Evolutionary conservation across 2,888 invertebrate genomes (phyloP), one percentile per base, ranked within the genome.

Genomic region (Meteorus colon): DNA sequence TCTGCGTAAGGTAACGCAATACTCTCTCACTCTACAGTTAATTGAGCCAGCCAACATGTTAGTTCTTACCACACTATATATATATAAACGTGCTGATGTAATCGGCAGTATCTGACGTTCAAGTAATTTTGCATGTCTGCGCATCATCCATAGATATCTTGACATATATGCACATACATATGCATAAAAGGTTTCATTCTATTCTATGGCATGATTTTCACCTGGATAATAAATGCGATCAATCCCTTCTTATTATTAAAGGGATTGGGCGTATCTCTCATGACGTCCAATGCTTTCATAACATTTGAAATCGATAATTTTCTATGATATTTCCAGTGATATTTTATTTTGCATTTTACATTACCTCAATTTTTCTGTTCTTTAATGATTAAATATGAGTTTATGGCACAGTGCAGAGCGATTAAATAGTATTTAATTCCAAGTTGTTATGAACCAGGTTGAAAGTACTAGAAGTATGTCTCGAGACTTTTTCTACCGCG

Each of bases 1-100:
- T 80, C 78, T 82, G 68, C 81, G 77, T 81, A 85, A 86, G 86
- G 86, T 87, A 87, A 87, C 83, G 84, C 81, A 84, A 87, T 86
- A 84, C 84, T 84, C 84, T 85, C 80, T 69, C 62, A 60, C n/a
- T 60, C 68, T 59, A 75, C 83, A 84, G 84, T 85, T 87, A 86
- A 88, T 88, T 85, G 84, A 86, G 83, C 83, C 81, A 83, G 83
- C 79, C 83, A 84, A 84, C 82, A 83, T 83, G 83, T 81, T 69
- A 34, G 41, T 34, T 37, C 75, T 74, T 76, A 65, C 67, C 66
- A 68, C 69, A 70, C 74, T 74, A 79, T 79, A 81, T 55, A 81
- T 55, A 19, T 55, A 55, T 55, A 77, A 73, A 74, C 69, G 34
- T 34, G 73, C 76, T 81, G 80, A 81, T 80, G 79, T 80, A 81